A percentile compares a stretch with the other conserved stretches of the same genome.
Conservation (phyloP, 2,888 invertebrate species). For the Ryuthela nishihirai region DNA sequence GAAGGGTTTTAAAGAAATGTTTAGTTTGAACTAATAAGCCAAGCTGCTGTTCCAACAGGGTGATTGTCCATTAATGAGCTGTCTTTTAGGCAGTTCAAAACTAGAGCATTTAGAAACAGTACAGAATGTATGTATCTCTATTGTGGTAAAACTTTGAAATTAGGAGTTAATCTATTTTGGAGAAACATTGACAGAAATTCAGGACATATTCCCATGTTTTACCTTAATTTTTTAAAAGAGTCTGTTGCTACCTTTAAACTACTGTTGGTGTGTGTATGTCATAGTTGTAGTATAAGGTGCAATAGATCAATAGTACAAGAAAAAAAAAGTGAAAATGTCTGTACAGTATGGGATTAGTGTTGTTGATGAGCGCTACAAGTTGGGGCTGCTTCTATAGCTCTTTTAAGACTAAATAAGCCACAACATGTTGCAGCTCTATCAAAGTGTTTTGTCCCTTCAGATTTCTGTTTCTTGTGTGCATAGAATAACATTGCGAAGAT, state of each 20-base stretch:
- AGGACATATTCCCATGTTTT: constrained; percentile 23
- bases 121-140: constrained; percentile 10
- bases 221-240: constrained; percentile 15
- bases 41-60: constrained; percentile 18
- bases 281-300: constrained; percentile 3
- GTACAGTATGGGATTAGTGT: too few species aligned
- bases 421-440: too few species aligned
- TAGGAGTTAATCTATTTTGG: constrained; percentile 23
- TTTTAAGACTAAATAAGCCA: too few species aligned
- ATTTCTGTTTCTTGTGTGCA: too few species aligned
- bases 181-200: constrained; percentile 13
- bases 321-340: neutral
- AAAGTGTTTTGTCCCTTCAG: too few species aligned
- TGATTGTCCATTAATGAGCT: constrained; percentile 11
- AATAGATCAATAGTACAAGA: neutral
- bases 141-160: constrained; percentile 23
- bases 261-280: constrained; percentile 12
- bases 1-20: constrained; percentile 29
- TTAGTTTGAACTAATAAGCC: constrained; percentile 17
- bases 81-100: constrained; percentile 2
- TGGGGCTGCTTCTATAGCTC: too few species aligned
- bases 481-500: too few species aligned
- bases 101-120: constrained; percentile 7
- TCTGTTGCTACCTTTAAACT: constrained; percentile 8
- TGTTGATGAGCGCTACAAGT: too few species aligned